These are phyloP conservation scores for Mellivora capensis DNA, from an alignment of 2,113 vertebrate species.

Conservation along the genomic window DNA sequence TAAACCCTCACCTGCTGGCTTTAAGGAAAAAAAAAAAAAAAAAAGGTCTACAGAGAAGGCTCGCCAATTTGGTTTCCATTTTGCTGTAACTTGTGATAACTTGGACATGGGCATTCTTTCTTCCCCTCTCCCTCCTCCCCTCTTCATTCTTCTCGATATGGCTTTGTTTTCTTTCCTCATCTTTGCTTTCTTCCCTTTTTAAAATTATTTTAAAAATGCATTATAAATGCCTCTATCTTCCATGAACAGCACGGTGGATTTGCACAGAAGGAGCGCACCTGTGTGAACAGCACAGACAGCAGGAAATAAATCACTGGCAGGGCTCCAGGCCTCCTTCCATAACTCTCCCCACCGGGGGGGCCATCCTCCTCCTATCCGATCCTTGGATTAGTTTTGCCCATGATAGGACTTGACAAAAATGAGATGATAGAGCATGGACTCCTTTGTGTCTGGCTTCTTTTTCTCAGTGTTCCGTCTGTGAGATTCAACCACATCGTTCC, in stretches of 20 bases:
- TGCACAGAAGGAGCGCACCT: neutral
- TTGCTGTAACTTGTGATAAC: neutral
- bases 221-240: neutral
- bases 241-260: neutral
- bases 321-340: too few relatives aligned
- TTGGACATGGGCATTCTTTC: rapidly evolving
- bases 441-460: neutral
- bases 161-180: neutral
- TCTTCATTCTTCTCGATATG: rapidly evolving
- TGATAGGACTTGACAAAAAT: neutral
- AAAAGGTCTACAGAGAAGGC: neutral
- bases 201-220: neutral
- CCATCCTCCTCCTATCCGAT: neutral
- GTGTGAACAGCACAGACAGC: rapidly evolving
- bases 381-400: neutral
- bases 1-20: neutral
- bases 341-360: rapidly evolving
- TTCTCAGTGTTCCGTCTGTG: neutral
- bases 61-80: neutral
- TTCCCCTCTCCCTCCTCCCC: neutral
- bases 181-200: neutral
- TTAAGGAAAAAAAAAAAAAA: neutral
- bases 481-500: neutral
- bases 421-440: neutral
- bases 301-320: neutral